These are phyloP conservation scores for Salarias fasciatus DNA, from an alignment of 2,797 vertebrate species.

Conservation along the genomic window DNA sequence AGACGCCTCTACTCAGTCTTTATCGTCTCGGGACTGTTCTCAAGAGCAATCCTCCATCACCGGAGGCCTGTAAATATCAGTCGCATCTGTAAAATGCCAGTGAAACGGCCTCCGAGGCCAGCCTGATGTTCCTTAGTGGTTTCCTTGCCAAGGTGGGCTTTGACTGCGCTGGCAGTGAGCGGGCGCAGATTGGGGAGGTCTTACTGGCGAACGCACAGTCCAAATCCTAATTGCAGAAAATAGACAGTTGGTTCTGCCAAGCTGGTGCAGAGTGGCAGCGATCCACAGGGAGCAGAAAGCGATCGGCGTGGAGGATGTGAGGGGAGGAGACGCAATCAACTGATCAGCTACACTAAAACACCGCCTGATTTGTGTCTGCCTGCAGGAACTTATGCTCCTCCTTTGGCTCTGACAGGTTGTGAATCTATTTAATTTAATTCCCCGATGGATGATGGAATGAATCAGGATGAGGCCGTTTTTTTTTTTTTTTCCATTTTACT, in stretches of 20 bases:
- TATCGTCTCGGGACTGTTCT: background rate
- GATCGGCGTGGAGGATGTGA: constrained; percentile 29
- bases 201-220: constrained; percentile 63
- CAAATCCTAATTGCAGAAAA: constrained; percentile 78
- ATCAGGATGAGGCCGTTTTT: constrained; percentile 25
- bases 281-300: constrained; percentile 27
- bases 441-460: constrained; percentile 4
- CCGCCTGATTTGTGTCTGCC: constrained; percentile 12
- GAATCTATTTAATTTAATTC: constrained; percentile 3
- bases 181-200: constrained; percentile 46
- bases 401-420: constrained; percentile 14
- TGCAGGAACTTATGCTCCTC: constrained; percentile 24
- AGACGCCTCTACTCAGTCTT: background rate
- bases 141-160: constrained; percentile 48
- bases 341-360: constrained; percentile 17
- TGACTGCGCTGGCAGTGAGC: constrained; percentile 47
- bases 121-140: constrained; percentile 29
- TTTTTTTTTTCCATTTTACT: constrained; percentile 26
- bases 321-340: constrained; percentile 13
- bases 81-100: constrained; percentile 9
- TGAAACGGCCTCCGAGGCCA: constrained; percentile 10
- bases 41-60: constrained; percentile 10
- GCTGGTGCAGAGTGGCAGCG: constrained; percentile 33
- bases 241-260: constrained; percentile 62
- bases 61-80: constrained; percentile 20